A percentile compares a stretch with the other conserved stretches of the same genome.
Conservation (phyloP, 1,140 invertebrate species). For the Drosophila lini region DNA sequence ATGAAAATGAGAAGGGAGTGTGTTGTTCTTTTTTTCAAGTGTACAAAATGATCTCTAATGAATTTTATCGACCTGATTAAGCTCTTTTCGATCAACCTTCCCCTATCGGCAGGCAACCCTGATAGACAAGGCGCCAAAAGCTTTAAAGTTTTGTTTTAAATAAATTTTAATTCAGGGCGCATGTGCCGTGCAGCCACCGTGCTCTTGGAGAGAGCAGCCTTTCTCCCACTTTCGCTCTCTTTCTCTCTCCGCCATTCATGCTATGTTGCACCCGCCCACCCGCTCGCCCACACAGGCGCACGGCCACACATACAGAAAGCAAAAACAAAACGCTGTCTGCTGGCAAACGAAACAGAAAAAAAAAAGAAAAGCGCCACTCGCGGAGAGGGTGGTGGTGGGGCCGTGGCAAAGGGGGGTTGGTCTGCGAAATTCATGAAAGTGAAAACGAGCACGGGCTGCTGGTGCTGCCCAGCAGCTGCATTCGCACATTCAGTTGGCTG, state of each 20-base stretch:
- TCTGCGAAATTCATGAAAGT: conserved; percentile 76
- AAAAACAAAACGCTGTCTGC: conserved; percentile 36
- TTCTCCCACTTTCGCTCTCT: conserved; percentile 5
- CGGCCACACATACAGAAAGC: conserved; percentile 43
- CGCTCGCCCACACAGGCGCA: conserved; percentile 14
- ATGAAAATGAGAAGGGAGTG: neutral
- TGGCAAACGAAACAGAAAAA: conserved; percentile 14
- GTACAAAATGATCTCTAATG: neutral
- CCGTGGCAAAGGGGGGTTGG: conserved; percentile 1
- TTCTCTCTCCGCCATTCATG: conserved; percentile 27
- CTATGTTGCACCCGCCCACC: conserved; percentile 27
- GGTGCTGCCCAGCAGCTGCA: conserved; percentile 58
- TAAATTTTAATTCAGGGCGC: conserved; percentile 24
- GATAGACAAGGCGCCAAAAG: neutral
- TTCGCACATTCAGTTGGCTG: conserved; percentile 74
- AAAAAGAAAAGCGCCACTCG: conserved; percentile 16
- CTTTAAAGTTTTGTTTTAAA: conserved; percentile 1
- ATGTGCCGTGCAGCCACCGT: conserved; percentile 55
- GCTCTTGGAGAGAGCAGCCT: conserved; percentile 16
- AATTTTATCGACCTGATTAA: neutral
- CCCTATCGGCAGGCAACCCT: neutral
- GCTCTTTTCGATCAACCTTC: neutral
- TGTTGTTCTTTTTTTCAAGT: neutral
- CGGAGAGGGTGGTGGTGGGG: conserved; percentile 5
- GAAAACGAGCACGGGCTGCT: conserved; percentile 62